phyloP scores from a whole-genome alignment of 2,113 vertebrate species.

The Cairina moschata region DNA sequence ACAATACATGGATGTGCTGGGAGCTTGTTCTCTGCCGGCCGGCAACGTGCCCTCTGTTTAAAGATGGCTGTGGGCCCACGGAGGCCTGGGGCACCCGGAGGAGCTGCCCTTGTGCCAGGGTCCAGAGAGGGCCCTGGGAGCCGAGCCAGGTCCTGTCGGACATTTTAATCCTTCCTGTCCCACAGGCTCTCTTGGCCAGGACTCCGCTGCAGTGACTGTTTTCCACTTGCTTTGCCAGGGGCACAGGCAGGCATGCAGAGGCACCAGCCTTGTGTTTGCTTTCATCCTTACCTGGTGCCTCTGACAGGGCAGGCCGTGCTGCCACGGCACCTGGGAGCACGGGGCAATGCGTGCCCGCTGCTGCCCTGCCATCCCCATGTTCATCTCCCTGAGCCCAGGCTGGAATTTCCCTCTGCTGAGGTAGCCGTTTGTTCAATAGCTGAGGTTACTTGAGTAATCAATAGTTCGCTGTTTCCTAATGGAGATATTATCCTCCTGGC shows the following conservation, averaged over 20 bases:
- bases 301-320: not conserved
- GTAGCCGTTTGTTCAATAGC: not conserved
- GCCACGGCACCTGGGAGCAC: not conserved
- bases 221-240: not conserved
- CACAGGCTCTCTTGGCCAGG: not conserved
- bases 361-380: not conserved
- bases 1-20: not conserved
- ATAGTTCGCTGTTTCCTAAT: not conserved
- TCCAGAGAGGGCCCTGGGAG: slow-evolving; percentile 9
- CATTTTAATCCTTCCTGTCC: not conserved
- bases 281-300: slow-evolving; percentile 19
- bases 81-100: not conserved
- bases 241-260: not conserved
- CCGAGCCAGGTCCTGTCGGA: not conserved
- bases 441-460: slow-evolving; percentile 33
- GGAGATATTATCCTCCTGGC: not conserved
- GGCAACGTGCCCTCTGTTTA: not conserved
- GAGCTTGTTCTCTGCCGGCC: not conserved
- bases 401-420: slow-evolving; percentile 24
- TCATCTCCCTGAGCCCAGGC: not conserved
- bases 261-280: not conserved
- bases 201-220: not conserved
- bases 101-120: slow-evolving; percentile 12
- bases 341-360: not conserved
- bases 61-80: not conserved